phyloP scores from a whole-genome alignment of 2,797 vertebrate genomes.

The Rhabdophis nuchalis region DNA sequence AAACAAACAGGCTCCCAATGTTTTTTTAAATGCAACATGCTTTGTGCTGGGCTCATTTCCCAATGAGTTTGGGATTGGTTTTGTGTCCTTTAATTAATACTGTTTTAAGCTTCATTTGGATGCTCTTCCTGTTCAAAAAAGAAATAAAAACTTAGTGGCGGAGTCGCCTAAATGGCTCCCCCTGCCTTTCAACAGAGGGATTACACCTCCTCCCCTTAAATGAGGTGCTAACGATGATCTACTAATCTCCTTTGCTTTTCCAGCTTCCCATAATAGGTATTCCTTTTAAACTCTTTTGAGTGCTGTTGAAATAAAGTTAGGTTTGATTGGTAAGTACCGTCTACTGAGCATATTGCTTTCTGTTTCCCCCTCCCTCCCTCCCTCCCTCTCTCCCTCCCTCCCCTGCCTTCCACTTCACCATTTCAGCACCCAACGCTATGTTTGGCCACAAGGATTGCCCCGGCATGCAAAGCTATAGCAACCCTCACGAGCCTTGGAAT shows the following conservation, averaged over 20 bases:
- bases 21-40: neutral
- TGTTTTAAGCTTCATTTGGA: neutral
- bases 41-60: no score
- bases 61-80: neutral
- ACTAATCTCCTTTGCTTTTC: conserved; percentile 80
- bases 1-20: neutral
- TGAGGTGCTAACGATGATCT: conserved; percentile 73
- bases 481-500: conserved; percentile 96
- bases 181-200: conserved; percentile 1
- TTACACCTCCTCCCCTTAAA: conserved; percentile 36
- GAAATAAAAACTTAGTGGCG: no score
- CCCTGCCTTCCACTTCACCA: conserved; percentile 75
- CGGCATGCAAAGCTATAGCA: conserved; percentile 82
- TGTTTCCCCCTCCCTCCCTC: conserved; percentile 27
- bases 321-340: conserved; percentile 74
- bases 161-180: neutral
- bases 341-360: conserved; percentile 67
- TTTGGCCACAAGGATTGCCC: conserved; percentile 96
- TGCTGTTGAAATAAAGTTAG: conserved; percentile 66
- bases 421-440: conserved; percentile 89
- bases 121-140: no score
- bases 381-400: conserved; percentile 53
- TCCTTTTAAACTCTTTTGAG: conserved; percentile 78
- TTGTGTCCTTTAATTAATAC: neutral
- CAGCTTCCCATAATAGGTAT: conserved; percentile 82